Evolutionary conservation across 1,140 invertebrate genomes (phyloP).

Genomic region (Chrysoperla carnea): DNA sequence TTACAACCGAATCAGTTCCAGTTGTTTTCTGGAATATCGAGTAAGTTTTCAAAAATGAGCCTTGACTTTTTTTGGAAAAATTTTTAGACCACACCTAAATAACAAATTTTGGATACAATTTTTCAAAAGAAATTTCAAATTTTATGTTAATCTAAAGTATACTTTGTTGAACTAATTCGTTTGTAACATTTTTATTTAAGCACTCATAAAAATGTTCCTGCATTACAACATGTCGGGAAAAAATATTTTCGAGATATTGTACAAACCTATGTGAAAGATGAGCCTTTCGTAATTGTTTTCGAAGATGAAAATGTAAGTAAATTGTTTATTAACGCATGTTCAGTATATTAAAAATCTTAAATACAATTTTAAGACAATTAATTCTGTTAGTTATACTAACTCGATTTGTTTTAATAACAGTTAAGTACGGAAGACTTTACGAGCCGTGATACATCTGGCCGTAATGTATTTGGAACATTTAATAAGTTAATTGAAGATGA

Average conservation of each 20-base stretch:
- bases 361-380: background rate
- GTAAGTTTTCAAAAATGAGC: no score
- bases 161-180: background rate
- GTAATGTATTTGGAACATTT: conserved; percentile 10
- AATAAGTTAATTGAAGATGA: conserved; percentile 8
- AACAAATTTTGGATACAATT: no score
- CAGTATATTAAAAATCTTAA: background rate
- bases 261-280: conserved; percentile 10
- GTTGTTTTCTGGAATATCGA: no score
- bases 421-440: conserved; percentile 22
- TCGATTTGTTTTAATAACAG: conserved; percentile 11
- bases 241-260: conserved; percentile 18
- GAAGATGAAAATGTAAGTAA: conserved; percentile 18
- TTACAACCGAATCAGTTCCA: no score
- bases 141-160: background rate
- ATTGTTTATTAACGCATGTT: no score
- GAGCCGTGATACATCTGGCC: conserved; percentile 11
- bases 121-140: no score
- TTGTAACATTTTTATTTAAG: background rate
- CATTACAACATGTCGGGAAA: conserved; percentile 8
- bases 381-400: no score
- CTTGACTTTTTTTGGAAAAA: no score
- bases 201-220: background rate
- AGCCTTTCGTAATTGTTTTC: conserved; percentile 16
- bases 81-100: no score